A percentile compares a stretch with the other conserved stretches of the same genome.
Conservation (phyloP, 2,113 vertebrate genomes). For the Alosa alosa region DNA sequence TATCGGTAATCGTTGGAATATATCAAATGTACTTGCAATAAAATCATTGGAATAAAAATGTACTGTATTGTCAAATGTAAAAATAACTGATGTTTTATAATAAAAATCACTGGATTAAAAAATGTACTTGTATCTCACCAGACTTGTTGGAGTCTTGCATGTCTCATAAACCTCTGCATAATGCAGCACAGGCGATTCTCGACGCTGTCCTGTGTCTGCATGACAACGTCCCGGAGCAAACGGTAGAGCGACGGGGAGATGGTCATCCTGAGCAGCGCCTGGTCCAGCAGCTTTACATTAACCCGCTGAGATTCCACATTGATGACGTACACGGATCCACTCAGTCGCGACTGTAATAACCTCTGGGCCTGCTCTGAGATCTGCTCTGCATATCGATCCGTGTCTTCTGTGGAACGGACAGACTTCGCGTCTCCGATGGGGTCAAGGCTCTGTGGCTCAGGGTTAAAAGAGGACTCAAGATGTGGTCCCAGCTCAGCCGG, state of each 20-base stretch:
- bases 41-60: no score
- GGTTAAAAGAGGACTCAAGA: background rate
- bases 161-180: slow-evolving; percentile 23
- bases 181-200: slow-evolving; percentile 20
- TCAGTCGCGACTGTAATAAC: background rate
- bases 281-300: slow-evolving; percentile 23
- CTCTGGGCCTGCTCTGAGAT: background rate
- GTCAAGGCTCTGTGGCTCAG: background rate
- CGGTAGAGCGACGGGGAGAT: slow-evolving; percentile 15
- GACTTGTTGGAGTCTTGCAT: background rate
- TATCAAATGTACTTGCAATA: no score
- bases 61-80: no score
- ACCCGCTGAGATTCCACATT: slow-evolving; percentile 19
- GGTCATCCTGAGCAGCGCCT: slow-evolving; percentile 19
- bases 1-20: no score
- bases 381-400: background rate
- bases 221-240: slow-evolving; percentile 19
- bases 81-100: background rate
- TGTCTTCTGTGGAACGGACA: background rate
- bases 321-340: background rate
- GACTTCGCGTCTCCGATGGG: background rate
- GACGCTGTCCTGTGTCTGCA: background rate
- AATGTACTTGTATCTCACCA: background rate
- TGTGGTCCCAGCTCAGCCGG: background rate
- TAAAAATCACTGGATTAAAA: background rate